phyloP scores from a whole-genome alignment of 2,797 vertebrate species.

The Odontamblyopus lacepedii region DNA sequence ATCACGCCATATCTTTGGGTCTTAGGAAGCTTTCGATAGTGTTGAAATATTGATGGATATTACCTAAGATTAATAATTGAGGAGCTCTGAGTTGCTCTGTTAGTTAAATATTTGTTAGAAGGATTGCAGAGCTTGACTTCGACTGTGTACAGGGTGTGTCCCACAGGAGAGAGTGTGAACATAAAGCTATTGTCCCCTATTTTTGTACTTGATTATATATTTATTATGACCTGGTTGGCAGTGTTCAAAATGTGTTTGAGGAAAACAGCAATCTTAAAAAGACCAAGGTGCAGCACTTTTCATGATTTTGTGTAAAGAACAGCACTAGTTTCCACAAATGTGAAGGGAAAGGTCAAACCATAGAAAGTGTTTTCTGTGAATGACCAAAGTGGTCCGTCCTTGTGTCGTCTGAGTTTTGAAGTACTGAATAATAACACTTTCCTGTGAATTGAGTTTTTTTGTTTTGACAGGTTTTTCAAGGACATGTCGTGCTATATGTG shows the following conservation, averaged over 20 bases:
- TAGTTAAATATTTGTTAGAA: constrained; percentile 23
- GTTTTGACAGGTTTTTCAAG: neutral
- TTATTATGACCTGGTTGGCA: constrained; percentile 15
- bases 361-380: constrained; percentile 9
- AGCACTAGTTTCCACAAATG: constrained; percentile 31
- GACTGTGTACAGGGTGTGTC: constrained; percentile 6
- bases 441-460: neutral
- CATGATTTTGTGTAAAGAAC: constrained; percentile 12
- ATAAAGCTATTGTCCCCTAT: neutral
- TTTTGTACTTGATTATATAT: constrained; percentile 6
- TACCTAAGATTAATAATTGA: constrained; percentile 27
- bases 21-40: constrained; percentile 8
- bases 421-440: neutral
- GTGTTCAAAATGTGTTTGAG: neutral
- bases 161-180: constrained; percentile 11
- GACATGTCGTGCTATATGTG: neutral
- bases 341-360: constrained; percentile 36
- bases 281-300: constrained; percentile 25
- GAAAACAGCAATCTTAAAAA: constrained; percentile 2
- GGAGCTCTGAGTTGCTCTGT: constrained; percentile 7
- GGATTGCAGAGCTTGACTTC: constrained; percentile 14
- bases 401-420: neutral
- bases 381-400: constrained; percentile 19
- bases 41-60: constrained; percentile 31
- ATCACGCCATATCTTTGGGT: constrained; percentile 1